phyloP scores from a whole-genome alignment of 2,888 invertebrate species.

The Malthinus flaveolus region DNA sequence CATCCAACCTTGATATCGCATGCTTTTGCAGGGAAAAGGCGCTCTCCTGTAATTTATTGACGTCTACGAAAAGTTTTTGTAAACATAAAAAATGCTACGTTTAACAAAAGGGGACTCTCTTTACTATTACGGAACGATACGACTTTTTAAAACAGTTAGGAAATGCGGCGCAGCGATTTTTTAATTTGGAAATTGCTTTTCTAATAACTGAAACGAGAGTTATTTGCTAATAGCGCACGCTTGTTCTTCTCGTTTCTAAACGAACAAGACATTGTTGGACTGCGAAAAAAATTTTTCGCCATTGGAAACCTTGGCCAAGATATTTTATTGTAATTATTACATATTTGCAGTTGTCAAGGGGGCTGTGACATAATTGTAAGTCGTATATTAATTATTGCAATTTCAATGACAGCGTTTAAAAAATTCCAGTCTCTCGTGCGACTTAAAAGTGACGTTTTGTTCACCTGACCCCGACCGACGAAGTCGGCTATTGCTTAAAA shows the following conservation, averaged over 20 bases:
- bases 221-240: not conserved
- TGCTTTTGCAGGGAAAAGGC: constrained; percentile 23
- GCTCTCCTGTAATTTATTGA: constrained; percentile 26
- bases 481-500: too few relatives aligned
- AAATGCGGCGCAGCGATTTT: not conserved
- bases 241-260: too few relatives aligned
- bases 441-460: too few relatives aligned
- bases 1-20: constrained; percentile 29
- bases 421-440: too few relatives aligned
- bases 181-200: constrained; percentile 3
- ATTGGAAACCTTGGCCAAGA: constrained; percentile 12
- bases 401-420: too few relatives aligned
- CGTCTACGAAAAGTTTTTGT: constrained; percentile 18
- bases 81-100: constrained; percentile 12
- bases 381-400: too few relatives aligned
- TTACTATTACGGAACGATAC: constrained; percentile 8
- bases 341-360: constrained; percentile 13
- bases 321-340: constrained; percentile 5
- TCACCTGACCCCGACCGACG: too few relatives aligned
- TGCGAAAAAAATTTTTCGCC: not conserved
- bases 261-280: too few relatives aligned
- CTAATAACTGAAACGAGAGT: constrained; percentile 1
- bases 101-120: constrained; percentile 19
- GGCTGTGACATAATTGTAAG: constrained; percentile 4
- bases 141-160: not conserved